A percentile compares a stretch with the other conserved stretches of the same genome.
phyloP scores from a whole-genome alignment of 2,113 vertebrate genomes.

The Aythya baeri region DNA sequence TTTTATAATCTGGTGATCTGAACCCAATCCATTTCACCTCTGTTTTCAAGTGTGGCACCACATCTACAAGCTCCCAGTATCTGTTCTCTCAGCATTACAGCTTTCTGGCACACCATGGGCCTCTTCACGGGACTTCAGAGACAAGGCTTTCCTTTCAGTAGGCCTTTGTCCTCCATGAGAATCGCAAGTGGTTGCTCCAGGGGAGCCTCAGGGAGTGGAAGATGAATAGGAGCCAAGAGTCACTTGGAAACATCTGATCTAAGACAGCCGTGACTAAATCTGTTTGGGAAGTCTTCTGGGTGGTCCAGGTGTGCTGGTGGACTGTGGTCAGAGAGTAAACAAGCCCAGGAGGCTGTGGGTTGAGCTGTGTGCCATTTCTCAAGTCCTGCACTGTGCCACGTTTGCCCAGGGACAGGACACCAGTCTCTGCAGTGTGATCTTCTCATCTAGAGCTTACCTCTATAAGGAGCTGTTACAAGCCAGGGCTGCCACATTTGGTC shows the following conservation, averaged over 20 bases:
- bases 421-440: background rate
- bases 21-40: background rate
- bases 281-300: background rate
- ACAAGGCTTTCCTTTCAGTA: background rate
- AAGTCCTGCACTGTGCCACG: fast-evolving
- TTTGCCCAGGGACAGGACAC: background rate
- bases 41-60: background rate
- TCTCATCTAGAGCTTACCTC: background rate
- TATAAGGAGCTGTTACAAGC: background rate
- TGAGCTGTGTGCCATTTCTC: background rate
- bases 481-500: background rate
- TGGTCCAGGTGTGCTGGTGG: background rate
- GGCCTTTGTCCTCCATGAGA: background rate
- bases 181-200: background rate
- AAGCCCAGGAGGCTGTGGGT: background rate
- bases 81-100: background rate
- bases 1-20: background rate
- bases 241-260: conserved; percentile 2
- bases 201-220: background rate
- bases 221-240: conserved; percentile 5
- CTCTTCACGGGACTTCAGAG: background rate
- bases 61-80: background rate
- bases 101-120: background rate
- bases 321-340: background rate
- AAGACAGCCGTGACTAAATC: background rate